Conservation (phyloP, 2,113 vertebrate genomes). For the Falco punctatus region DNA sequence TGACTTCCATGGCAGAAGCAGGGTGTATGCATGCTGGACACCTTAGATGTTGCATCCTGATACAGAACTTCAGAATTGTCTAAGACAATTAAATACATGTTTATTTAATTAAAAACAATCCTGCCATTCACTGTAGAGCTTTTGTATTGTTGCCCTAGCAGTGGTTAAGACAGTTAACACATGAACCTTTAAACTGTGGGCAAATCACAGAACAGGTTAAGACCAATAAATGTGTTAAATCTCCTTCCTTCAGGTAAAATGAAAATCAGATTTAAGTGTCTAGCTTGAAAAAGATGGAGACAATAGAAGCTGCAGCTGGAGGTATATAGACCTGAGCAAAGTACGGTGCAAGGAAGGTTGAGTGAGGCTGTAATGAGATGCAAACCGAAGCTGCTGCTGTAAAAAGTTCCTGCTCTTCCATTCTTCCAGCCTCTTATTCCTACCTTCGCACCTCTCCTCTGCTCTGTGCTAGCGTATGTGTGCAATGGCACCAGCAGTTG, state of each 20-base stretch:
- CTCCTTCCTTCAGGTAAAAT: neutral
- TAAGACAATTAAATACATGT: neutral
- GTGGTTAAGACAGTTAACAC: neutral
- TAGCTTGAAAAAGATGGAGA: neutral
- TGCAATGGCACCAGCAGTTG: neutral
- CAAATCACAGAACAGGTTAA: neutral
- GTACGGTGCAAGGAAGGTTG: neutral
- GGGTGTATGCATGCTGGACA: neutral
- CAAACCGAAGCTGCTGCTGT: neutral
- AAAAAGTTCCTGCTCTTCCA: neutral
- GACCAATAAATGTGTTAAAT: neutral
- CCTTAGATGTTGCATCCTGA: neutral
- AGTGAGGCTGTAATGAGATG: neutral
- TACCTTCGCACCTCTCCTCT: neutral
- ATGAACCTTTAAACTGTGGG: neutral
- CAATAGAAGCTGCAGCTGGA: neutral
- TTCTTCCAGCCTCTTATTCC: neutral
- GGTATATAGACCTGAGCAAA: neutral
- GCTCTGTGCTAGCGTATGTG: neutral
- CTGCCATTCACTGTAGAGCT: neutral
- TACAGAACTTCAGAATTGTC: neutral
- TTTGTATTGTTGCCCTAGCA: neutral
- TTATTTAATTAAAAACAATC: neutral
- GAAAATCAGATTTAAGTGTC: neutral
- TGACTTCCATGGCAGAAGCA: fast-evolving